These are phyloP conservation scores for Spizella passerina DNA, from an alignment of 2,797 vertebrate genomes.

Conservation along the genomic window DNA sequence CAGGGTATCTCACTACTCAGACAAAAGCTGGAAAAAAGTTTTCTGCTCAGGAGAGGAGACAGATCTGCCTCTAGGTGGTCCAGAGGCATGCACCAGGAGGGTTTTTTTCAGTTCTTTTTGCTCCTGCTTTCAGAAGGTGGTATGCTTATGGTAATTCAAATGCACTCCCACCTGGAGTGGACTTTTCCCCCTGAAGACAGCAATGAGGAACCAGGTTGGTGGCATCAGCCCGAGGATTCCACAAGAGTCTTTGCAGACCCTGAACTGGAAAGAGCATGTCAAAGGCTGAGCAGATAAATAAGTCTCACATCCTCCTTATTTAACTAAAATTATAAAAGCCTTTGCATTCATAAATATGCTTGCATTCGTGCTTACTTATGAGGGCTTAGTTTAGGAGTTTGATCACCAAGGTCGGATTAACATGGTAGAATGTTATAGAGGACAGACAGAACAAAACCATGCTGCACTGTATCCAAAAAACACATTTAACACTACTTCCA, in stretches of 20 bases:
- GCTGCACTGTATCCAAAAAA: not conserved
- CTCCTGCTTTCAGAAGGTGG: not conserved
- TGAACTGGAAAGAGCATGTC: not conserved
- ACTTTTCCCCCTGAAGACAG: not conserved
- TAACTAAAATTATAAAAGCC: not conserved
- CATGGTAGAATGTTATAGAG: rapidly evolving
- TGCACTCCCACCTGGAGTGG: not conserved
- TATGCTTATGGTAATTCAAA: not conserved
- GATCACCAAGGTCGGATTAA: not conserved
- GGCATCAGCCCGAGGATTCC: not conserved
- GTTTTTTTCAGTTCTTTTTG: not conserved
- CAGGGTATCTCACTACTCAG: not conserved
- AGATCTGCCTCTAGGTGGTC: not conserved
- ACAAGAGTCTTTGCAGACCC: not conserved
- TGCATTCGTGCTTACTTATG: not conserved
- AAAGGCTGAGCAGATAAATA: not conserved
- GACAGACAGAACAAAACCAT: not conserved
- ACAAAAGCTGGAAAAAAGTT: not conserved
- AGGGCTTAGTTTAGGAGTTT: not conserved
- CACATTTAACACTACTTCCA: not conserved
- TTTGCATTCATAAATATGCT: not conserved
- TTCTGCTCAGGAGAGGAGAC: not conserved
- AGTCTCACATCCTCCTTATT: not conserved
- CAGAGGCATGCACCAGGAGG: not conserved
- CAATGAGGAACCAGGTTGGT: not conserved